A percentile compares a stretch with the other conserved stretches of the same genome.
Conservation (phyloP, 2,797 vertebrate genomes). For the Spea hammondii region DNA sequence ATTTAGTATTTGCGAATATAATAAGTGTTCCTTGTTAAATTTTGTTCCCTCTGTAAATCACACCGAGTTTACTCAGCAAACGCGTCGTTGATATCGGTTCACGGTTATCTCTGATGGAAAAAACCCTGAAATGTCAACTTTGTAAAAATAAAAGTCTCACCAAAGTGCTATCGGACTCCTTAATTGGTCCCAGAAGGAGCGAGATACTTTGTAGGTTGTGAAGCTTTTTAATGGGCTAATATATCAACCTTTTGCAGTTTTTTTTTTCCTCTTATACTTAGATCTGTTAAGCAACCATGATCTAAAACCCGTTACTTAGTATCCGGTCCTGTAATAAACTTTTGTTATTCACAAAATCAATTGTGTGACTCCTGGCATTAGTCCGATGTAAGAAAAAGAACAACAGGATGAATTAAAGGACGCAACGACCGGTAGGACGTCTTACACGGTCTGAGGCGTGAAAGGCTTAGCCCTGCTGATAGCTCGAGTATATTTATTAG, state of each 20-base stretch:
- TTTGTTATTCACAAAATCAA: background rate
- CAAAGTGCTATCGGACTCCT: constrained; percentile 2
- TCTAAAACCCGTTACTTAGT: background rate
- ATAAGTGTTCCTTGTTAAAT: background rate
- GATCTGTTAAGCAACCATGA: background rate
- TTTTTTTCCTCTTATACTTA: background rate
- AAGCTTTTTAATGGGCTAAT: constrained; percentile 15
- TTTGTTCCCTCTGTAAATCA: constrained; percentile 27
- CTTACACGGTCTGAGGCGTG: background rate
- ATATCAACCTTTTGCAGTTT: constrained; percentile 6
- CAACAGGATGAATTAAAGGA: no score
- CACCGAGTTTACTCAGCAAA: constrained; percentile 18
- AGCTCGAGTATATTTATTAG: background rate
- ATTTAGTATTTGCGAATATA: background rate
- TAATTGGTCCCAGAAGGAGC: constrained; percentile 44
- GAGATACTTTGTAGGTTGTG: constrained; percentile 30
- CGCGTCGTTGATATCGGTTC: constrained; percentile 19
- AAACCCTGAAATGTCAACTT: constrained; percentile 37
- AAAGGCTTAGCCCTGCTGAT: background rate
- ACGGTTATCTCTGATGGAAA: constrained; percentile 13
- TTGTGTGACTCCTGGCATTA: background rate
- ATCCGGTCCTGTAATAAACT: background rate
- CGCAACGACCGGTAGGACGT: no score
- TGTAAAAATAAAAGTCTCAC: constrained; percentile 1
- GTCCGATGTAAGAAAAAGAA: no score